Evolutionary conservation across 2,797 vertebrate species (phyloP).

Genomic region (Bovichtus variegatus): DNA sequence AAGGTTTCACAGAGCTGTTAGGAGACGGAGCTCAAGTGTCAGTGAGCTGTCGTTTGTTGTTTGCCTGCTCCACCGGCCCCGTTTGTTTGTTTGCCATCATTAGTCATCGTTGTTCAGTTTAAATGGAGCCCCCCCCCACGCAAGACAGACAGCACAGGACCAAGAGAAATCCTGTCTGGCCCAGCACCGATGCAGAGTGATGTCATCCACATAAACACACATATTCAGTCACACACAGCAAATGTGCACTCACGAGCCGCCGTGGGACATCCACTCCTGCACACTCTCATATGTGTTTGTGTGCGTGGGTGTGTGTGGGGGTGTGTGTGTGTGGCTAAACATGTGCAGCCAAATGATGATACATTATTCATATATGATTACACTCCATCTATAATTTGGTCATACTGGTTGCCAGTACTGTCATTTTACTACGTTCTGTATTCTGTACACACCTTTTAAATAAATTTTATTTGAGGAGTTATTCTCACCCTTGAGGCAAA

Average conservation of each 20-base stretch:
- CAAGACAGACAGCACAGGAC: constrained; percentile 53
- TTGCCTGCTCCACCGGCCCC: constrained; percentile 43
- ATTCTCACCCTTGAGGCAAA: too few relatives aligned
- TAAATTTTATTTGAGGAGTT: too few relatives aligned
- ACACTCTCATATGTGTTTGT: constrained; percentile 11
- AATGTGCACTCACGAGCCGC: constrained; percentile 53
- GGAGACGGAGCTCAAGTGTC: constrained; percentile 48
- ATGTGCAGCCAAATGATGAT: constrained; percentile 46
- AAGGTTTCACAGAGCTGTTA: constrained; percentile 25
- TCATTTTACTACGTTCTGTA: not conserved
- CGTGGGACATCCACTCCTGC: constrained; percentile 42
- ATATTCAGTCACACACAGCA: constrained; percentile 32
- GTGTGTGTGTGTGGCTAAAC: constrained; percentile 17
- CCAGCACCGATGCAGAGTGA: constrained; percentile 65
- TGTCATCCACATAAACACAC: constrained; percentile 62
- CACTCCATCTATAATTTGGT: not conserved
- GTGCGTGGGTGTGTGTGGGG: constrained; percentile 15
- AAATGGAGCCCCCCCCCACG: constrained; percentile 21
- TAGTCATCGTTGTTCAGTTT: constrained; percentile 70
- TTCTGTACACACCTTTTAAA: too few relatives aligned
- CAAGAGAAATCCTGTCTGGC: constrained; percentile 72
- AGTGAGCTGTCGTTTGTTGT: constrained; percentile 41
- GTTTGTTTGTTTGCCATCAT: constrained; percentile 64
- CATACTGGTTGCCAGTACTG: not conserved
- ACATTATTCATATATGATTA: not conserved